Percentiles rank a stretch among this genome's conserved stretches.
These are phyloP conservation scores for Phataginus tricuspis DNA, from an alignment of 2,797 vertebrate genomes.

Conservation along the genomic window DNA sequence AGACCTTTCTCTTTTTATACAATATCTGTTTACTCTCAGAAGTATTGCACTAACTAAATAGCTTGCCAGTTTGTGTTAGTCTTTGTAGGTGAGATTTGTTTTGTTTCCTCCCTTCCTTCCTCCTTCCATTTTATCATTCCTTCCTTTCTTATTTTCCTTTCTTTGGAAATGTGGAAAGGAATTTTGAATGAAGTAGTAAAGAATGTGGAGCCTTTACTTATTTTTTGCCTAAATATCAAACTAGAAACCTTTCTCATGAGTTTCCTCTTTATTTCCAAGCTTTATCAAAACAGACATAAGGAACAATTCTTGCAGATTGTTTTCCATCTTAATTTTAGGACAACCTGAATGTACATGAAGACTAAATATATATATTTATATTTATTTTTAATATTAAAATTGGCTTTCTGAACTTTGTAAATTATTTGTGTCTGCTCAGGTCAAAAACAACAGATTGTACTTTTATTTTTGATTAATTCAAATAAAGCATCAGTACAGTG, in stretches of 20 bases:
- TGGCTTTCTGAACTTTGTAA: conserved; percentile 49
- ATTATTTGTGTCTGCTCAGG: conserved; percentile 60
- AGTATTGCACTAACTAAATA: not conserved
- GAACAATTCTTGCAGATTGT: not conserved
- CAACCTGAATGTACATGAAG: not conserved
- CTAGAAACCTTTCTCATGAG: conserved; percentile 29
- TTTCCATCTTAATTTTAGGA: conserved; percentile 36
- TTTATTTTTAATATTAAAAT: conserved; percentile 44
- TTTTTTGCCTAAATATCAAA: conserved; percentile 48
- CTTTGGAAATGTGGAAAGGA: not conserved
- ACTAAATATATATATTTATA: not conserved
- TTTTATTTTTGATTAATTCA: conserved; percentile 75
- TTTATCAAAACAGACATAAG: conserved; percentile 16
- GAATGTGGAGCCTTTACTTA: not conserved
- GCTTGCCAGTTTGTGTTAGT: not conserved
- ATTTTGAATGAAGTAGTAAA: conserved; percentile 23
- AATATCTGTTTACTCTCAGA: not conserved
- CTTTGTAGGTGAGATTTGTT: not conserved
- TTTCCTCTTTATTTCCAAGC: conserved; percentile 30
- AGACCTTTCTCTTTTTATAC: not conserved
- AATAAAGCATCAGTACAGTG: conserved; percentile 62
- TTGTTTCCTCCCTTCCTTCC: not conserved
- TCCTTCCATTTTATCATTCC: too few species aligned
- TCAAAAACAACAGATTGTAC: conserved; percentile 58
- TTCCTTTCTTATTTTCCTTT: too few species aligned